phyloP scores from a whole-genome alignment of 1,140 invertebrate genomes.

The Nixonia krombeini region DNA sequence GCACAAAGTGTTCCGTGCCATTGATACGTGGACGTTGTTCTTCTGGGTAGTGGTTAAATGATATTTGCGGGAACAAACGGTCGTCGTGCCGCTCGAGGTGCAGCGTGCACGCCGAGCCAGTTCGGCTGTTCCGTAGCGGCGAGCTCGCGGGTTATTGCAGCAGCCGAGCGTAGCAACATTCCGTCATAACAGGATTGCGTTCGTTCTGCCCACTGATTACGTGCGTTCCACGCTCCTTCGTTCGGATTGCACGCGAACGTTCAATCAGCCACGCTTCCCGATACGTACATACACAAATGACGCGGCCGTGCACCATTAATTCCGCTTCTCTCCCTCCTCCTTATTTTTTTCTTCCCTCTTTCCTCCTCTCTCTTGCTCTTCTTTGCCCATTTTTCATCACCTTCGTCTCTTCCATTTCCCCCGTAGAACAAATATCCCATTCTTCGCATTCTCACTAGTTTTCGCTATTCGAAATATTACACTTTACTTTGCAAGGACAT shows the following conservation, averaged over 20 bases:
- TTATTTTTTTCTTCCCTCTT: background rate
- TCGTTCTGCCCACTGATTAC: slow-evolving; percentile 45
- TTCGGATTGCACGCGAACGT: slow-evolving; percentile 22
- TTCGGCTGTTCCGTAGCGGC: background rate
- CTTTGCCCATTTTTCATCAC: too few relatives aligned
- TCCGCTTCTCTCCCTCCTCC: too few relatives aligned
- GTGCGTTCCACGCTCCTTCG: slow-evolving; percentile 35
- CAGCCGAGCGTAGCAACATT: slow-evolving; percentile 38
- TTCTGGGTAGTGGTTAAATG: background rate
- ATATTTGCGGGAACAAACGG: background rate
- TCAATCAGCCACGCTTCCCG: slow-evolving; percentile 37
- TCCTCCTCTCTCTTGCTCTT: too few relatives aligned
- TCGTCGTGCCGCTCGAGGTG: too few relatives aligned
- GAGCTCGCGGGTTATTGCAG: slow-evolving; percentile 11
- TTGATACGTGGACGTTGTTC: background rate
- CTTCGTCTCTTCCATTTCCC: too few relatives aligned
- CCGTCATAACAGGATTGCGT: slow-evolving; percentile 47
- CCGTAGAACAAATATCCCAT: too few relatives aligned
- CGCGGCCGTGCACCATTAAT: too few relatives aligned
- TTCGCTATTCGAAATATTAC: too few relatives aligned
- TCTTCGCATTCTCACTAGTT: too few relatives aligned
- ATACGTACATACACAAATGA: too few relatives aligned
- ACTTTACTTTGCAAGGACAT: too few relatives aligned
- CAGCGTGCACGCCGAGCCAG: too few relatives aligned
- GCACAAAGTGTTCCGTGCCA: background rate